Percentiles rank a stretch among this genome's conserved stretches.
These are phyloP conservation scores for Eupithecia inturbata DNA, from an alignment of 2,888 invertebrate genomes.

Conservation along the genomic window DNA sequence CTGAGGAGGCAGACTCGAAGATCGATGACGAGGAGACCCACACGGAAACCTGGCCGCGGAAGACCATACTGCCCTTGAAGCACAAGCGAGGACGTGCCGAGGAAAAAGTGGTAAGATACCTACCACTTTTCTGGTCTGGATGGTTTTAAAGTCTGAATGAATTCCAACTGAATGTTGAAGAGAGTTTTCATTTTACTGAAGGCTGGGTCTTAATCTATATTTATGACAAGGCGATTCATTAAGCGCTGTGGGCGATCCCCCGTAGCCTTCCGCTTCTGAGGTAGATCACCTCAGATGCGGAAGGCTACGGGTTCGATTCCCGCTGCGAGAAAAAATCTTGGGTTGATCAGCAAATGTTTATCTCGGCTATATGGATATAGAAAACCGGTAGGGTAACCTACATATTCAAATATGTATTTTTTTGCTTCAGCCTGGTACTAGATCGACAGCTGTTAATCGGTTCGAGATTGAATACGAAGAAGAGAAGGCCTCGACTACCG, in stretches of 20 bases:
- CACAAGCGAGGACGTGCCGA: constrained; percentile 38
- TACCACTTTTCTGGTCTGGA: not conserved
- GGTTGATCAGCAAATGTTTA: not conserved
- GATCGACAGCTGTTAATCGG: not conserved
- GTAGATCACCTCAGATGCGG: not conserved
- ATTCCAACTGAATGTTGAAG: not conserved
- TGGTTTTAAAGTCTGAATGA: not conserved
- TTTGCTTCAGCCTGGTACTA: constrained; percentile 1
- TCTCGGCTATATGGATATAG: not conserved
- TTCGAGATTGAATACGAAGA: constrained; percentile 60
- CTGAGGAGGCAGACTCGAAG: constrained; percentile 71
- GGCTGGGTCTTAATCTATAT: not conserved
- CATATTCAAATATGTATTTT: constrained; percentile 1
- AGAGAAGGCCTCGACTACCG: constrained; percentile 57
- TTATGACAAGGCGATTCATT: not conserved
- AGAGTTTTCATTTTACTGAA: not conserved
- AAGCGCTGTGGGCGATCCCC: not conserved
- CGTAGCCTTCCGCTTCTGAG: too few species aligned
- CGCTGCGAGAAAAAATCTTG: not conserved
- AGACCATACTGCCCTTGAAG: constrained; percentile 62
- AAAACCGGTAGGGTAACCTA: not conserved
- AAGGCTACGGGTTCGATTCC: not conserved
- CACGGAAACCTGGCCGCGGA: constrained; percentile 59
- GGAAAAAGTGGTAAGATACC: constrained; percentile 18
- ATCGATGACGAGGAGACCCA: constrained; percentile 64